Evolutionary conservation across 2,888 invertebrate species (phyloP).

Genomic region (Andrena hattorfiana): DNA sequence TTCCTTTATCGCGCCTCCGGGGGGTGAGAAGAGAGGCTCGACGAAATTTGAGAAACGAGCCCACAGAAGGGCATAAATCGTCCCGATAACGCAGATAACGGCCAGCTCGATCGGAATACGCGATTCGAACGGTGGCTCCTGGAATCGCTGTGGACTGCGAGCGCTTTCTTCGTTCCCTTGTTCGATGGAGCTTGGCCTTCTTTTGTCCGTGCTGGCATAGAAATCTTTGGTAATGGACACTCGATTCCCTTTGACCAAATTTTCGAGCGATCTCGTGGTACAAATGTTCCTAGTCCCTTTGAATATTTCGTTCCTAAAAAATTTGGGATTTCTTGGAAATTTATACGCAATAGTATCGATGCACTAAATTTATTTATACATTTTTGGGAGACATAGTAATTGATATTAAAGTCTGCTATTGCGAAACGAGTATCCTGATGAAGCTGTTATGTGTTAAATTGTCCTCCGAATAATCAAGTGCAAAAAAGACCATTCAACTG

Average conservation of each 20-base stretch:
- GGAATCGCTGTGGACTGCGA: conserved; percentile 29
- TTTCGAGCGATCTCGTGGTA: conserved; percentile 14
- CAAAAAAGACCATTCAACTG: conserved; percentile 20
- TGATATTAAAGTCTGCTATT: background rate
- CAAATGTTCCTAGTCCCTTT: background rate
- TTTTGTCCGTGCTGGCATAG: conserved; percentile 34
- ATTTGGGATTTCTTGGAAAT: background rate
- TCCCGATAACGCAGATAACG: conserved; percentile 67
- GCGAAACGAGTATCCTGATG: too few species aligned
- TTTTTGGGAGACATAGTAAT: background rate
- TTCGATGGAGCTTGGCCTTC: conserved; percentile 5
- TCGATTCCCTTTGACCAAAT: background rate
- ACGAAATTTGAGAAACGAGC: conserved; percentile 73
- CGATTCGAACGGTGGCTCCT: conserved; percentile 45
- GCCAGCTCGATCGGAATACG: conserved; percentile 60
- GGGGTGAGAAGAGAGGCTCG: conserved; percentile 22
- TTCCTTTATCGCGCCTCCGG: conserved; percentile 65
- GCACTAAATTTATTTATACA: background rate
- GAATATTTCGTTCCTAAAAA: conserved; percentile 5
- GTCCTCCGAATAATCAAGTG: background rate
- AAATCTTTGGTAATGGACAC: conserved; percentile 19
- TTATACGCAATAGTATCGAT: background rate
- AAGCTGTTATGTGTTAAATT: background rate
- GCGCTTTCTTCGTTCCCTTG: conserved; percentile 6
- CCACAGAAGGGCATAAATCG: conserved; percentile 64